A percentile compares a stretch with the other conserved stretches of the same genome.
Evolutionary conservation across 35 echinoderm and acorn worm genomes (phyloP).

Genomic region (Ophioderma brevispina): DNA sequence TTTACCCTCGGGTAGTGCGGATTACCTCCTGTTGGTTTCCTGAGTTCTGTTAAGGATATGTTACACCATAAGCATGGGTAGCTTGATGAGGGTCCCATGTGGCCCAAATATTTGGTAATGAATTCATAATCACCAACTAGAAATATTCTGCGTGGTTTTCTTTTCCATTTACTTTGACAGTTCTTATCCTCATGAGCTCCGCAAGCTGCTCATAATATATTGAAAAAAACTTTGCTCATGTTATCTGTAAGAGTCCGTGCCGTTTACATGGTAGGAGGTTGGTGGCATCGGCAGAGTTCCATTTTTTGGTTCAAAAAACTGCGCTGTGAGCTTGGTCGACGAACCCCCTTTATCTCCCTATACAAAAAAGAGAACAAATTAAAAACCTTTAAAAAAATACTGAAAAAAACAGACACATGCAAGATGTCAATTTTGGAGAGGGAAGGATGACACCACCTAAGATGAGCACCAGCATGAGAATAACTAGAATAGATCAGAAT

Average conservation of each 20-base stretch:
- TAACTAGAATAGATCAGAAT: too few species aligned
- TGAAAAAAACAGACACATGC: too few species aligned
- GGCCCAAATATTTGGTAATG: constrained; percentile 4
- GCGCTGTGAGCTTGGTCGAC: not conserved
- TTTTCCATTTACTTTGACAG: not conserved
- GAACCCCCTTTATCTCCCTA: constrained; percentile 4
- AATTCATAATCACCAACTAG: not conserved
- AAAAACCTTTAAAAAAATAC: too few species aligned
- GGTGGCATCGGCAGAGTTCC: not conserved
- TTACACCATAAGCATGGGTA: constrained; percentile 10
- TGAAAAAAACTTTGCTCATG: not conserved
- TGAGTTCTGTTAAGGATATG: not conserved
- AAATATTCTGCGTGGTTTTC: not conserved
- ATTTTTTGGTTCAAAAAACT: not conserved
- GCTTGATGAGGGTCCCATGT: constrained; percentile 15
- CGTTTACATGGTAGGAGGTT: not conserved
- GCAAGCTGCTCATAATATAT: not conserved
- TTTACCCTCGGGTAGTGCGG: not conserved
- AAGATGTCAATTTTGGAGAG: too few species aligned
- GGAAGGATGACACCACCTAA: too few species aligned
- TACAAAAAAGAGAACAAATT: too few species aligned
- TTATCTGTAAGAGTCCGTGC: not conserved
- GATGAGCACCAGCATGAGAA: too few species aligned
- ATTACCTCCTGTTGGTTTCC: not conserved
- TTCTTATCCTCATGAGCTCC: not conserved